These are phyloP conservation scores for Noctua janthe DNA, from an alignment of 2,888 invertebrate species.

Conservation along the genomic window DNA sequence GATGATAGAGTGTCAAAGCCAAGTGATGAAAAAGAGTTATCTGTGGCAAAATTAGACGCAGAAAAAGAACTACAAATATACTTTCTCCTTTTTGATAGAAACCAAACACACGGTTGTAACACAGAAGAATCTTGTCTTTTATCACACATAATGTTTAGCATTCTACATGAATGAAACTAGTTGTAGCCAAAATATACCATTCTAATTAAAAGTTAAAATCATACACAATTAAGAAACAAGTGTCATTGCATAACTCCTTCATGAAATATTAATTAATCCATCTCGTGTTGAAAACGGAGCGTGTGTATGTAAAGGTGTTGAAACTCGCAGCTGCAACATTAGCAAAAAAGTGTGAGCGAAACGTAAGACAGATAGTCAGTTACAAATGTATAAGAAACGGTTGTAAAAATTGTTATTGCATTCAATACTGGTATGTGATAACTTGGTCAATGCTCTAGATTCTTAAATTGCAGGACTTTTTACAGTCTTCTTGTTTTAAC, in stretches of 20 bases:
- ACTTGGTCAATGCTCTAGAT: neutral
- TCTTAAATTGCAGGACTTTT: neutral
- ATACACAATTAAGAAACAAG: neutral
- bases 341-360: slow-evolving; percentile 48
- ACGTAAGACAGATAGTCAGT: neutral
- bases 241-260: slow-evolving; percentile 17
- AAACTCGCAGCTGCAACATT: slow-evolving; percentile 7
- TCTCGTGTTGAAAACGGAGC: slow-evolving; percentile 35
- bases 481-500: neutral
- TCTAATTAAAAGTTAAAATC: slow-evolving; percentile 1
- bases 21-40: neutral
- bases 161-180: neutral
- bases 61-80: neutral
- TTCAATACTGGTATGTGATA: neutral
- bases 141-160: neutral
- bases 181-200: neutral
- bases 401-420: neutral
- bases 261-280: slow-evolving; percentile 33
- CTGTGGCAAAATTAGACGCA: neutral
- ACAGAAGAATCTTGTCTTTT: neutral
- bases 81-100: neutral
- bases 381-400: neutral
- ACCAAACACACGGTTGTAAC: neutral
- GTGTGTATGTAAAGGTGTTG: slow-evolving; percentile 37
- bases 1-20: neutral